Conservation (phyloP, 2,113 vertebrate genomes). For the Pithys albifrons region DNA sequence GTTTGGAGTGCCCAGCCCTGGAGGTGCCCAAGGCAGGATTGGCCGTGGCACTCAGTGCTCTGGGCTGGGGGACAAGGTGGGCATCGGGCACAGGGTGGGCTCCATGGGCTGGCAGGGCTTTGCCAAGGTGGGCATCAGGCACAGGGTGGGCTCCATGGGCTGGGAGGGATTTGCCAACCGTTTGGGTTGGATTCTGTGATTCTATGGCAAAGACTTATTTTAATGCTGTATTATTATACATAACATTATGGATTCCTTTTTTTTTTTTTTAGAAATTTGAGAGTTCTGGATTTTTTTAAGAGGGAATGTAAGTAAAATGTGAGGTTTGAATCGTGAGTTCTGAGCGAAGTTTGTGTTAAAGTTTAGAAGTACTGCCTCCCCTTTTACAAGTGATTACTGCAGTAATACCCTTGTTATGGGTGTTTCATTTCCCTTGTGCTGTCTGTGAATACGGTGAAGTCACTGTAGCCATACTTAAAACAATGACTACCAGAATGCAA, state of each 20-base stretch:
- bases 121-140: background rate
- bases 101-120: background rate
- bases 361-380: background rate
- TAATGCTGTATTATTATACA: background rate
- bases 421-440: background rate
- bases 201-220: background rate
- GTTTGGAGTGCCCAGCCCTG: background rate
- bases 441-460: background rate
- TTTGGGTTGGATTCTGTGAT: background rate
- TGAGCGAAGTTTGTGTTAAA: background rate
- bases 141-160: background rate
- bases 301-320: background rate
- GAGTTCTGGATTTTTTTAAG: background rate
- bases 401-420: background rate
- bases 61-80: background rate
- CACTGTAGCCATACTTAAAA: background rate
- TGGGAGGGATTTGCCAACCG: background rate
- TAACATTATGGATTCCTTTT: background rate
- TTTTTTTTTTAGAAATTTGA: background rate
- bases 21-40: too few relatives aligned
- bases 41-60: too few relatives aligned
- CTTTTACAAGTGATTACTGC: background rate
- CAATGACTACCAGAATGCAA: background rate
- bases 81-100: fast-evolving
- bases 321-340: background rate